Evolutionary conservation across 23 tunicate species (phyloP), one percentile per base, ranked within the genome.

Genomic region (Ciona savignyi): DNA sequence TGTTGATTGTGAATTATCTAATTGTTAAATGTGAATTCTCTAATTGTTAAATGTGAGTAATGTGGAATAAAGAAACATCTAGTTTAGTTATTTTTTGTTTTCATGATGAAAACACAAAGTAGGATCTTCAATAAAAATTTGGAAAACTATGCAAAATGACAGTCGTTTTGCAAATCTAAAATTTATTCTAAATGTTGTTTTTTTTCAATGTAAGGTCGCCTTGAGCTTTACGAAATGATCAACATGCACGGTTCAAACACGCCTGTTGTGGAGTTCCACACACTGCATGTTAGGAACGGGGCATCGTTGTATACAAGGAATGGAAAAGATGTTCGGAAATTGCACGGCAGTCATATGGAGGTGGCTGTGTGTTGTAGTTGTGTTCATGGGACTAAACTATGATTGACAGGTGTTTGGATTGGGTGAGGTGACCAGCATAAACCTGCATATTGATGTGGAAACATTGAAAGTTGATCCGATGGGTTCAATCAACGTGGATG

Each of bases 181-280:
- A 20, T 25, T 25, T 25, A 25, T 65, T n/a, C 23, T 25, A 21
- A 65, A 65, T 65, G 0, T 25, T 65, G 21, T 20, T 0, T n/a
- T 20, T n/a, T 65, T 65, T 0, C 22, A 0, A 65, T 6, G 11
- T 6, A 20, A 73, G 77, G 77, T 31, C 49, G 49, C 0, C 65
- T 73, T 26, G 49, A 73, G 24, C 20, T 73, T 65, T 73, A 73
- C 27, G 77, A 73, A 30, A 73, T 73, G 77, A 48, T 73, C 29
- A 34, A 35, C 29, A 33, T 32, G 15, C 11, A 73, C 19, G 77
- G 77, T n/a, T 27, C 65, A 24, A 56, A 56, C 66, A 73, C 77
- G 20, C 77, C 77, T 65, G 30, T 33, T 6, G 66, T 73, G 34
- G 21, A 73, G 23, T 73, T 73, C 30, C 62, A 73, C 20, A 51